Conservation (phyloP, 2,113 vertebrate species). For the Malurus elegans region DNA sequence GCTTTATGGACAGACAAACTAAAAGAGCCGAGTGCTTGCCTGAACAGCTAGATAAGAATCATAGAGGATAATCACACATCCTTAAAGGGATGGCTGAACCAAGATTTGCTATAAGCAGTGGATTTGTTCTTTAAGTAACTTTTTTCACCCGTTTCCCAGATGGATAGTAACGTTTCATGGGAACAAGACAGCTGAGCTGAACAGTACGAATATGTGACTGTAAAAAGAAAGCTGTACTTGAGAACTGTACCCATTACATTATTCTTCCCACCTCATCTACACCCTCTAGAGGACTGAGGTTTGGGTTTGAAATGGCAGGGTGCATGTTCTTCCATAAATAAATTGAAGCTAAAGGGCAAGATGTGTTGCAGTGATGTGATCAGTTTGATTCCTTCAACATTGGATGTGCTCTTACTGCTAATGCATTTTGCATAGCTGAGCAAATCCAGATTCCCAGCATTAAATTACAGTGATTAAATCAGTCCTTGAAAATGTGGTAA, state of each 20-base stretch:
- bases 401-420: neutral
- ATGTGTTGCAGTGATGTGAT: neutral
- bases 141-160: neutral
- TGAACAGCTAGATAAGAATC: neutral
- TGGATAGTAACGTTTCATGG: neutral
- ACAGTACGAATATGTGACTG: neutral
- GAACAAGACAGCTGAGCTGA: neutral
- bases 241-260: neutral
- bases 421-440: slow-evolving; percentile 33
- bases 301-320: neutral
- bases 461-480: neutral
- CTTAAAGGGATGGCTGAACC: neutral
- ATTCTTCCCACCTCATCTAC: neutral
- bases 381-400: neutral
- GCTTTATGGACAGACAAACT: neutral
- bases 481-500: slow-evolving; percentile 24
- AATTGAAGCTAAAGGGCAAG: neutral
- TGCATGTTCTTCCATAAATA: neutral
- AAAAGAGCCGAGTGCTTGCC: neutral
- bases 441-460: slow-evolving; percentile 3
- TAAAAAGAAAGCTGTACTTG: neutral
- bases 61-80: neutral
- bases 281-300: neutral
- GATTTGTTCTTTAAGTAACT: slow-evolving; percentile 7
- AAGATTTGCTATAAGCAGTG: neutral